Base-by-base conservation (phyloP, 2,797 vertebrate species). In the Lacerta agilis region DNA sequence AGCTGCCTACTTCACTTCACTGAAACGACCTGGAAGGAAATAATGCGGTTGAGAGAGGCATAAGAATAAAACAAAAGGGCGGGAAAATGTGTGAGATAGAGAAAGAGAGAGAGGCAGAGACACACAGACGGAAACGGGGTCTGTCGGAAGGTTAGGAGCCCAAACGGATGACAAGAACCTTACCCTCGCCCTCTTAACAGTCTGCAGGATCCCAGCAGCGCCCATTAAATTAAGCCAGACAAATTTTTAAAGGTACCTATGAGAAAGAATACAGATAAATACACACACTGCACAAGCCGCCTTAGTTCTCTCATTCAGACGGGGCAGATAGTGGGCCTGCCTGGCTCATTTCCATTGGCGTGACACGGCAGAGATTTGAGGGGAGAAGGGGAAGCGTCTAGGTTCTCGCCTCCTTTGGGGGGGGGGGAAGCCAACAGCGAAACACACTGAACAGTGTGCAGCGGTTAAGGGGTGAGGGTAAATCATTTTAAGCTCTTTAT, bases 161-260 rank as follows among this genome's bases (percentile, higher is more conserved):
- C 98, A 97, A 97, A 97, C 97, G 95, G 96, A 97, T 96, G 97
- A 98, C 97, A 98, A 98, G 97, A 98, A 96, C 98, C 99, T 99
- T 99, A 99, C 99, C 99, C 98, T 98, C 97, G 97, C 98, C 98
- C 98, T 98, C 98, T 97, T 98, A 92, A 98, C 97, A 97, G 96
- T 97, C 95, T 97, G 98, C 95, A 94, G 95, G 96, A 72, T 97
- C 98, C 98, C 97, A 93, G 97, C 98, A 97, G 97, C 98, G 98
- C 98, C 98, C 98, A 98, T 97, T 98, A 97, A 99, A 99, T 98
- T 98, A 99, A 98, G 98, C 98, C 98, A 99, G 96, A 98, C 98
- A 99, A 97, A 98, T 98, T 92, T 89, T 95, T 98, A 98, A 97
- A 98, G 97, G 97, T 91, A 98, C 98, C 98, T 99, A 98, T 98